Percentiles rank a stretch among this genome's conserved stretches.
Evolutionary conservation across 2,888 invertebrate genomes (phyloP).

Genomic region (Xiphydria camelus): DNA sequence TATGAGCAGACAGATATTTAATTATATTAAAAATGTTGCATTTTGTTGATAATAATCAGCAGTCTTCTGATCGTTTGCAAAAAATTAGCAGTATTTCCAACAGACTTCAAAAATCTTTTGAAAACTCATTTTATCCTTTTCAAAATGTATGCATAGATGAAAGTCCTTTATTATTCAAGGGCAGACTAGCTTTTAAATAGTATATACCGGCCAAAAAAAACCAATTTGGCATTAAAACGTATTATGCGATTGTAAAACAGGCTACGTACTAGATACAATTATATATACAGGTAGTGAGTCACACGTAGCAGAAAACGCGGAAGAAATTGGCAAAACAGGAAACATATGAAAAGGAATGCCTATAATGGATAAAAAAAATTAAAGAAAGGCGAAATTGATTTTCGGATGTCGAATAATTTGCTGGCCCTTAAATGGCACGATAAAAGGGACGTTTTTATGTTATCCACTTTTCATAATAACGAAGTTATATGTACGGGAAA

Average conservation of each 20-base stretch:
- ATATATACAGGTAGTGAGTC: no score
- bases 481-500: no score
- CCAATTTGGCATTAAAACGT: no score
- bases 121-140: conserved; percentile 12
- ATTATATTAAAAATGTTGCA: conserved; percentile 18
- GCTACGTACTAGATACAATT: no score
- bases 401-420: no score
- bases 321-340: conserved; percentile 12
- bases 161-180: conserved; percentile 9
- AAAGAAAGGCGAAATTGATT: no score
- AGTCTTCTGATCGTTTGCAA: conserved; percentile 11
- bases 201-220: conserved; percentile 13
- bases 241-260: conserved; percentile 12
- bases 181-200: conserved; percentile 10
- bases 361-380: conserved; percentile 4
- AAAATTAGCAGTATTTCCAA: conserved; percentile 9
- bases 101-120: conserved; percentile 11
- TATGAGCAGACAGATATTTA: conserved; percentile 16
- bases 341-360: conserved; percentile 13
- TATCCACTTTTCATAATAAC: no score
- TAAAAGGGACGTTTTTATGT: no score
- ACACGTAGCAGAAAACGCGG: conserved; percentile 3
- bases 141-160: conserved; percentile 17
- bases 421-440: no score
- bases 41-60: conserved; percentile 13